Evolutionary conservation across 1,140 invertebrate genomes (phyloP).

Genomic region (Cotesia chilonis): DNA sequence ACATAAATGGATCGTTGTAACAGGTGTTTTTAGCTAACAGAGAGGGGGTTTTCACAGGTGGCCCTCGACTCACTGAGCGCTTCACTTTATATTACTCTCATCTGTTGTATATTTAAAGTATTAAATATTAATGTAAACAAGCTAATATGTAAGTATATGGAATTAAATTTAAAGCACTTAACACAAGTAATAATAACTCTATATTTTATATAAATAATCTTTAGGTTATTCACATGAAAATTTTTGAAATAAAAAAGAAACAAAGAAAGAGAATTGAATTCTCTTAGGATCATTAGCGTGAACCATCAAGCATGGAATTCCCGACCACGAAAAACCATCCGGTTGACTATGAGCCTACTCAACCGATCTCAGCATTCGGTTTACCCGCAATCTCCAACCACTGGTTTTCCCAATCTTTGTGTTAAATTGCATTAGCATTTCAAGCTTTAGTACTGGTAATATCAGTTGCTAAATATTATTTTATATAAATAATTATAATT

Average conservation of each 20-base stretch:
- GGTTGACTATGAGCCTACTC: too few relatives aligned
- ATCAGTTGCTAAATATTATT: too few relatives aligned
- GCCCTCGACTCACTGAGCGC: not conserved
- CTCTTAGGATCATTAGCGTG: slow-evolving; percentile 29
- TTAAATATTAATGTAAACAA: not conserved
- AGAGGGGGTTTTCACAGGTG: slow-evolving; percentile 26
- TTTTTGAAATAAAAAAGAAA: not conserved
- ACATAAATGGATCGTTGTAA: slow-evolving; percentile 24
- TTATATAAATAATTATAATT: too few relatives aligned
- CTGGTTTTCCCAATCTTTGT: not conserved
- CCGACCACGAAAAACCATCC: slow-evolving; percentile 5
- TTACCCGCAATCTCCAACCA: not conserved
- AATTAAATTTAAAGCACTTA: too few relatives aligned
- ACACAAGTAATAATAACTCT: too few relatives aligned
- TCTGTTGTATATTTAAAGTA: not conserved
- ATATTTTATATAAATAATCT: too few relatives aligned
- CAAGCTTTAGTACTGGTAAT: not conserved
- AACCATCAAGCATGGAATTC: slow-evolving; percentile 30
- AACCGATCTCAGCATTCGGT: too few relatives aligned
- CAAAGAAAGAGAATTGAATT: not conserved
- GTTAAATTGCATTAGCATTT: not conserved
- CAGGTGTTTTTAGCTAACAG: slow-evolving; percentile 21
- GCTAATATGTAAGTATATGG: not conserved
- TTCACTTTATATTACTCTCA: slow-evolving; percentile 9
- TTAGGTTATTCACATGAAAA: too few relatives aligned